Evolutionary conservation across 2,797 vertebrate genomes (phyloP), one percentile per base, ranked within the genome.

Genomic region (Lindbergichthys nudifrons): DNA sequence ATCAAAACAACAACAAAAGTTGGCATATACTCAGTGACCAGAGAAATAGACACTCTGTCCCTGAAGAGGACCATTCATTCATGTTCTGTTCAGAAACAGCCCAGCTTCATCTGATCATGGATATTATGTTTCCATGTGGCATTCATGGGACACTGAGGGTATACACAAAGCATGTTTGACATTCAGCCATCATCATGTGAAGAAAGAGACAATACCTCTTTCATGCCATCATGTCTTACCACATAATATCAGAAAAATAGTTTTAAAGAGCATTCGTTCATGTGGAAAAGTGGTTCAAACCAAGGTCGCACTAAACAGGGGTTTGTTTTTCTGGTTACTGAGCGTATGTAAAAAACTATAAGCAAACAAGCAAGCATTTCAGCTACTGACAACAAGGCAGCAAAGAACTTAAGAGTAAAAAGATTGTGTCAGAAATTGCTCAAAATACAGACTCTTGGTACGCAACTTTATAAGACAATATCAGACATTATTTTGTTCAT

Each of bases 361-460:
- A 69, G 21, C 76, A 16, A 66, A 47, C 79, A 79, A 57, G 75
- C 63, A 76, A 69, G 18, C 30, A n/a, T 65, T 32, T 2, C 10
- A 62, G 32, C 10, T 3, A 65, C 15, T 12, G 11, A 57, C 62
- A 66, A 30, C 2, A 54, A 61, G 45, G 18, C 32, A 63, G 18
- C 36, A 64, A 32, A 52, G 0, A 10, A 5, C 3, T 52, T 23
- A 53, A 39, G 0, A 57, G 56, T 0, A 43, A 3, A 65, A 18
- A 45, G n/a, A 42, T 12, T 8, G 19, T 19, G 19, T 53, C 52
- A 51, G 36, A 63, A 75, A 59, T 61, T 16, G 2, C 26, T 7
- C 14, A 26, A n/a, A 60, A 10, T 21, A 51, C 53, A 45, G 56
- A 5, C 61, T 58, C 3, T 58, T 62, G 53, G 18, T 48, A 36